Base-by-base conservation (phyloP, 2,797 vertebrate species). In the Hephaestus fuliginosus region DNA sequence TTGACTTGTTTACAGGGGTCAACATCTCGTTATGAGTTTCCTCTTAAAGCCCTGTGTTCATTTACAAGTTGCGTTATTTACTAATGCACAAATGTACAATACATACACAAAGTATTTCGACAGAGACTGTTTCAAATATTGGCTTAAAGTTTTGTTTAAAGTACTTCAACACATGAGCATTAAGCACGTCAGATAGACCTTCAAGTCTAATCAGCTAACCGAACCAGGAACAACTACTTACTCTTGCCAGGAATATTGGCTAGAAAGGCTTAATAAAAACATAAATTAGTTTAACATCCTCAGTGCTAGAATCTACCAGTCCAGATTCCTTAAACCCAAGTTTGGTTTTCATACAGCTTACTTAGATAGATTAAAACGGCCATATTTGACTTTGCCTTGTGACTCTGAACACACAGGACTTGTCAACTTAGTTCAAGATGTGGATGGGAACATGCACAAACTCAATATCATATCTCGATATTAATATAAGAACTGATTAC, bases 1-100 rank as follows among this genome's bases (percentile, higher is more conserved):
- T 56, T 3, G n/a, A 79, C 36, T 75, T 76, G 62, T 87, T 86
- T 48, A 67, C 65, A 61, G 70, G 49, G 65, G 74, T 68, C 68
- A 78, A 41, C 52, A 44, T 57, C 8, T 62, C 28, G 1, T 51
- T 36, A 20, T 20, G 12, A 56, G 46, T 20, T 60, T 77, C 48
- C 67, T 70, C 58, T 60, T 14, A 44, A 64, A 67, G 44, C 46
- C 18, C 12, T 3, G 44, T 6, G 20, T 8, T 25, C 52, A 65
- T 53, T 70, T 18, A 53, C 14, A 53, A 72, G 36, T 60, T 70
- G 60, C 11, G 67, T 49, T 0, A 62, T 79, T 55, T 39, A 44
- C 20, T 12, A 8, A 20, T 15, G 11, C 0, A 73, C 51, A 70
- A 1, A 52, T 15, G 3, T 7, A 17, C 0, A 1, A 33, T 13